A percentile compares a stretch with the other conserved stretches of the same genome.
Evolutionary conservation across 2,113 vertebrate species (phyloP).

Genomic region (Pithys albifrons): DNA sequence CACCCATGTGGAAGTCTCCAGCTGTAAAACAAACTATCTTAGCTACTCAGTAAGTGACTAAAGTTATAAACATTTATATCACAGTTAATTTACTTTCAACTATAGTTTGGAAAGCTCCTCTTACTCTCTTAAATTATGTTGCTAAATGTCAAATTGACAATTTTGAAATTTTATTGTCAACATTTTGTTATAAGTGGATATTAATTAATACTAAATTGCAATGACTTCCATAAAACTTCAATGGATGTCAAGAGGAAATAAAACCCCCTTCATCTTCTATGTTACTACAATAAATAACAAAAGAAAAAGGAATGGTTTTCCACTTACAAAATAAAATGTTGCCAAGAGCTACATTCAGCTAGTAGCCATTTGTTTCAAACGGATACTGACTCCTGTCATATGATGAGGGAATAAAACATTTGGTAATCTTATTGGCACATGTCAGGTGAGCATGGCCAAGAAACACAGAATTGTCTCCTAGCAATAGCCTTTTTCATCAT

Average conservation of each 20-base stretch:
- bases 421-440: slow-evolving; percentile 28
- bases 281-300: background rate
- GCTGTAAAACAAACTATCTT: slow-evolving; percentile 12
- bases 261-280: background rate
- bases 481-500: background rate
- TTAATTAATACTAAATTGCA: slow-evolving; percentile 66
- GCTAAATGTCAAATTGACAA: slow-evolving; percentile 48
- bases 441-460: slow-evolving; percentile 7
- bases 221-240: slow-evolving; percentile 17
- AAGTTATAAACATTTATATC: slow-evolving; percentile 53
- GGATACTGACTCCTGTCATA: background rate
- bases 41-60: slow-evolving; percentile 22
- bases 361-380: slow-evolving; percentile 13
- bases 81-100: slow-evolving; percentile 45
- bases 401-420: slow-evolving; percentile 11
- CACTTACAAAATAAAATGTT: slow-evolving; percentile 38
- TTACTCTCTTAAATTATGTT: slow-evolving; percentile 30
- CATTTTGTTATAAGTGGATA: slow-evolving; percentile 48
- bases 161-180: slow-evolving; percentile 62
- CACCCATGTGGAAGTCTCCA: slow-evolving; percentile 32
- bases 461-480: slow-evolving; percentile 37
- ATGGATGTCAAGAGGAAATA: background rate
- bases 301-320: slow-evolving; percentile 41
- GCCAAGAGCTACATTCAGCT: slow-evolving; percentile 42
- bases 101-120: slow-evolving; percentile 42